Base-by-base conservation (phyloP, 2,797 vertebrate species). In the Platyrinchus mystaceus region DNA sequence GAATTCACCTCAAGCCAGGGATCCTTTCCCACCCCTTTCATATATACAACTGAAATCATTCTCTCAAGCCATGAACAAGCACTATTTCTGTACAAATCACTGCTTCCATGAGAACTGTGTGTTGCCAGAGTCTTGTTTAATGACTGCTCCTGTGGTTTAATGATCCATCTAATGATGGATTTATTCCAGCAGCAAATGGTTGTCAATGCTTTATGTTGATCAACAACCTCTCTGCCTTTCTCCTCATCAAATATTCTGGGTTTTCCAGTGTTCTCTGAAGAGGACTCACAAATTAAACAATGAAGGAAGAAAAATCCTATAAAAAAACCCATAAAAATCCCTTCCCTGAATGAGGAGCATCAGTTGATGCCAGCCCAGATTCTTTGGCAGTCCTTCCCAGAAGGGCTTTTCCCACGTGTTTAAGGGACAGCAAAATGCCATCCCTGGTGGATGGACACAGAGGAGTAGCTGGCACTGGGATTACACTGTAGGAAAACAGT, bases 401-500 rank as follows among this genome's bases (percentile, higher is more conserved):
- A 6, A 82, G 14, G 64, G 58, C 7, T 82, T n/a, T 76, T 49
- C 20, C 32, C 13, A 0, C 4, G 14, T 36, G 8, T 32, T 63
- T 44, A 17, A 67, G 24, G 53, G 49, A 27, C 1, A 32, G 34
- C 24, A 63, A 37, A 58, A 18, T 11, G 15, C 52, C 47, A 34
- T 39, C 75, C 16, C 36, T 34, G 10, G 22, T 20, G 49, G 36
- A 22, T 20, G 32, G 64, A 8, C 7, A 26, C 28, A 37, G 34
- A 89, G 5, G 2, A 67, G 32, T 8, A 47, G 30, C 50, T 9
- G 6, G 32, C 62, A 78, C 27, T 20, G 9, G 37, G 32, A 68
- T 10, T 2, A 52, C 14, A 12, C 2, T 0, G 27, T 8, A 15
- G 58, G 17, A 62, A 60, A 62, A 0, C 6, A 4, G 24, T 32